phyloP scores from a whole-genome alignment of 2,113 vertebrate species.

The Toxotes chatareus region DNA sequence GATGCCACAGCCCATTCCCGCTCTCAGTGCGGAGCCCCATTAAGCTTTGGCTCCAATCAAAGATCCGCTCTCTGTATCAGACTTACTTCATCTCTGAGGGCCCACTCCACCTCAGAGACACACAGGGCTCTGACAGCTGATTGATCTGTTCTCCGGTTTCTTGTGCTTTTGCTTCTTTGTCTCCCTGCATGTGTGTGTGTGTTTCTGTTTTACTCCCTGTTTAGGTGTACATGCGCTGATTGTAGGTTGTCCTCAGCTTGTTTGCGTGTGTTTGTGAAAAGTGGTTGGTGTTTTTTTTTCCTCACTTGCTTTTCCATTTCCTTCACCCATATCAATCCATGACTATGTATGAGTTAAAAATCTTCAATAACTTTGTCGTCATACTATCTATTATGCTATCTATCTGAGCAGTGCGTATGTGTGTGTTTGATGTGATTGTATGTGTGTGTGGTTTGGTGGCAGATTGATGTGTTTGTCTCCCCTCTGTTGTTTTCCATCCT shows the following conservation, averaged over 20 bases:
- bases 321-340: slow-evolving; percentile 15
- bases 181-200: not conserved
- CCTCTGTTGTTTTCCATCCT: slow-evolving; percentile 78
- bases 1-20: slow-evolving; percentile 44
- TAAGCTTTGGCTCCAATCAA: slow-evolving; percentile 67
- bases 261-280: slow-evolving; percentile 5
- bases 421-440: slow-evolving; percentile 44
- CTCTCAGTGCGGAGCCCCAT: slow-evolving; percentile 50
- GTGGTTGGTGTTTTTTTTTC: not conserved
- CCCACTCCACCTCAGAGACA: slow-evolving; percentile 43
- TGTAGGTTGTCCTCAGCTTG: slow-evolving; percentile 1
- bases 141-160: slow-evolving; percentile 39
- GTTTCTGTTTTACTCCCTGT: not conserved
- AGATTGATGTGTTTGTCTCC: slow-evolving; percentile 84
- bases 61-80: slow-evolving; percentile 54
- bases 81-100: slow-evolving; percentile 56
- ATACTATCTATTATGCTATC: slow-evolving; percentile 34
- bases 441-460: slow-evolving; percentile 55
- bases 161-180: slow-evolving; percentile 15
- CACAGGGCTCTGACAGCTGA: slow-evolving; percentile 47
- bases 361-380: slow-evolving; percentile 40
- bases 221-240: not conserved
- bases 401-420: slow-evolving; percentile 20
- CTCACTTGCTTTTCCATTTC: slow-evolving; percentile 6
- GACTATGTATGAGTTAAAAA: slow-evolving; percentile 54